These are phyloP conservation scores for Fratercula arctica DNA, from an alignment of 2,797 vertebrate genomes.

Conservation along the genomic window DNA sequence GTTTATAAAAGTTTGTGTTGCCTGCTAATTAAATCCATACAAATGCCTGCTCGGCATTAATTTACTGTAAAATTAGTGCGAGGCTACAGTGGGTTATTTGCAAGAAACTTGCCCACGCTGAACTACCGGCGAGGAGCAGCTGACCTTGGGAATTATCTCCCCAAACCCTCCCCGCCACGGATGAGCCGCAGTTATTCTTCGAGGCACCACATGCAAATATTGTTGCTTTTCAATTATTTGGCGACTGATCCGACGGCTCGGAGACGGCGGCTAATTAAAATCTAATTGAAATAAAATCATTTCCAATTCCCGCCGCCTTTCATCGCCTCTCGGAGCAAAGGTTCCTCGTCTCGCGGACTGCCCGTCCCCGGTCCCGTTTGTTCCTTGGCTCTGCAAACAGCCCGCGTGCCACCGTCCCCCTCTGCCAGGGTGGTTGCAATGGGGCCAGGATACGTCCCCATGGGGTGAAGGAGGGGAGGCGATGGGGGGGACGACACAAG, in stretches of 20 bases:
- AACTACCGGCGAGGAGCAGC: conserved; percentile 33
- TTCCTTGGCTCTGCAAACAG: conserved; percentile 32
- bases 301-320: conserved; percentile 63
- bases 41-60: conserved; percentile 53
- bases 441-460: neutral
- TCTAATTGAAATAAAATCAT: conserved; percentile 79
- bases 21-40: conserved; percentile 73
- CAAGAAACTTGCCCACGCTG: conserved; percentile 20
- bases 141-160: conserved; percentile 66
- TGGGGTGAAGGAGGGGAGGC: accelerated
- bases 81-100: conserved; percentile 38
- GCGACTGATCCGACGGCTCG: conserved; percentile 55
- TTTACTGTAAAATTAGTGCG: conserved; percentile 66
- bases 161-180: conserved; percentile 38
- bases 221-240: conserved; percentile 76
- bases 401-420: neutral
- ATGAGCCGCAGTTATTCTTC: conserved; percentile 65
- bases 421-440: neutral
- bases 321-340: conserved; percentile 20
- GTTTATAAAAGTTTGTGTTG: conserved; percentile 71
- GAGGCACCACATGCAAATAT: conserved; percentile 70
- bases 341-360: neutral
- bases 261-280: conserved; percentile 79
- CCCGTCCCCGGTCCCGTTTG: neutral
- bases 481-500: neutral